A percentile compares a stretch with the other conserved stretches of the same genome.
Conservation (phyloP, 2,888 invertebrate genomes). For the Asteroscopus sphinx region DNA sequence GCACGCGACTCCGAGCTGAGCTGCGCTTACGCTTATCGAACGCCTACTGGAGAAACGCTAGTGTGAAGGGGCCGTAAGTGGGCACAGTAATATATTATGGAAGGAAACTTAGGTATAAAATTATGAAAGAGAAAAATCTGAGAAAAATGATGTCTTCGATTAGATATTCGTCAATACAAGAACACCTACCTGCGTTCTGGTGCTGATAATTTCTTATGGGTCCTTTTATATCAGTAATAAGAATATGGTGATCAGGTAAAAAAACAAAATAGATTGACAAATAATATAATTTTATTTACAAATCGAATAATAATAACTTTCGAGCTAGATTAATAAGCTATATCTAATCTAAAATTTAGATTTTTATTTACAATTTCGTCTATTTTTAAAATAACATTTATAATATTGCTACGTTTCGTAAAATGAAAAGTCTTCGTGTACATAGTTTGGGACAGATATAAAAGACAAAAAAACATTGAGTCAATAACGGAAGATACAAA, state of each 20-base stretch:
- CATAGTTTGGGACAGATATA: slow-evolving; percentile 18
- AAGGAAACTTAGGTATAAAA: too few relatives aligned
- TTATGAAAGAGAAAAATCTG: too few relatives aligned
- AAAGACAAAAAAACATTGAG: slow-evolving; percentile 7
- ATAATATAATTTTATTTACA: slow-evolving; percentile 89
- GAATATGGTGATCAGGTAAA: slow-evolving; percentile 43
- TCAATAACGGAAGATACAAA: slow-evolving; percentile 25
- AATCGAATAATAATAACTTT: slow-evolving; percentile 80
- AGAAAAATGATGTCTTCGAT: too few relatives aligned
- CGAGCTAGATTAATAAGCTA: slow-evolving; percentile 69
- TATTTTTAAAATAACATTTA: slow-evolving; percentile 61
- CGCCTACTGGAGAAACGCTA: too few relatives aligned
- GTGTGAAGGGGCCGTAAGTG: too few relatives aligned
- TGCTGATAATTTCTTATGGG: too few relatives aligned
- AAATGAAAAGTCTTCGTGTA: slow-evolving; percentile 49
- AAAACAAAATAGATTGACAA: slow-evolving; percentile 75
- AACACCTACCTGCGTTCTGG: too few relatives aligned
- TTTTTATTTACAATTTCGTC: slow-evolving; percentile 72
- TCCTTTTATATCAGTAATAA: too few relatives aligned
- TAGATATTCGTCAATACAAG: too few relatives aligned
- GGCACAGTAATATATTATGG: too few relatives aligned
- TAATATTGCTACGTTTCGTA: slow-evolving; percentile 60
- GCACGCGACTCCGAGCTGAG: too few relatives aligned
- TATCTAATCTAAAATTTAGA: slow-evolving; percentile 58
- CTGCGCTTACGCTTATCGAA: too few relatives aligned